A percentile compares a stretch with the other conserved stretches of the same genome.
These are phyloP conservation scores for Chrysolina oricalcia DNA, from an alignment of 2,888 invertebrate species.

Conservation along the genomic window DNA sequence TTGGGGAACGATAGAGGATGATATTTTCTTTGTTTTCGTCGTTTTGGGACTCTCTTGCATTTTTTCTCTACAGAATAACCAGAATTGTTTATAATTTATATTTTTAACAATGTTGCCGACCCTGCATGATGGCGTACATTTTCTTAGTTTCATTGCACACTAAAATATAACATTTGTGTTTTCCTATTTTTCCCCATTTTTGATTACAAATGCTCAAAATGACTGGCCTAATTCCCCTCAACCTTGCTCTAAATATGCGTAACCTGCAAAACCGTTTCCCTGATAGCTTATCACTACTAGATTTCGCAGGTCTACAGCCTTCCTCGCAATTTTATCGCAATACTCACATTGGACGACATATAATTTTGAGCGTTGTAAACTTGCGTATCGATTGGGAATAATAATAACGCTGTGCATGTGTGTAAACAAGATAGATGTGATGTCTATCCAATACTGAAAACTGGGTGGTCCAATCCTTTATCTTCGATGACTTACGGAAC, in stretches of 20 bases:
- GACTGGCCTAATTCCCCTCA: too few relatives aligned
- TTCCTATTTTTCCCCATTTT: too few relatives aligned
- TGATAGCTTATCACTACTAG: slow-evolving; percentile 7
- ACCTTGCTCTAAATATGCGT: slow-evolving; percentile 9
- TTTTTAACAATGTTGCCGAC: too few relatives aligned
- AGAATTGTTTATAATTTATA: too few relatives aligned
- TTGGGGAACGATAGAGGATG: too few relatives aligned
- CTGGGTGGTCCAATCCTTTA: slow-evolving; percentile 61
- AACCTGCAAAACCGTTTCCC: neutral
- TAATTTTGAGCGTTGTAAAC: slow-evolving; percentile 21
- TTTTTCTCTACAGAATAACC: too few relatives aligned
- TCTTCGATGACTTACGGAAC: slow-evolving; percentile 57
- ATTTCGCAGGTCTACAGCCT: slow-evolving; percentile 18
- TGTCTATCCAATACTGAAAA: slow-evolving; percentile 53
- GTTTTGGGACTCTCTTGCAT: too few relatives aligned
- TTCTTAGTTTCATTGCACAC: too few relatives aligned
- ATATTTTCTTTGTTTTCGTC: too few relatives aligned
- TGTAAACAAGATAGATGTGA: slow-evolving; percentile 57
- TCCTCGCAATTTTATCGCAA: slow-evolving; percentile 21
- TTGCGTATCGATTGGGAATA: slow-evolving; percentile 26
- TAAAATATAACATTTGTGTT: too few relatives aligned
- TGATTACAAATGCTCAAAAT: neutral
- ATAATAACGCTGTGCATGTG: slow-evolving; percentile 44
- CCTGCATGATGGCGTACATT: too few relatives aligned
- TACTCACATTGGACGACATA: slow-evolving; percentile 6